Base-by-base conservation (phyloP, 2,888 invertebrate genomes). In the Oscheius sp. region DNA sequence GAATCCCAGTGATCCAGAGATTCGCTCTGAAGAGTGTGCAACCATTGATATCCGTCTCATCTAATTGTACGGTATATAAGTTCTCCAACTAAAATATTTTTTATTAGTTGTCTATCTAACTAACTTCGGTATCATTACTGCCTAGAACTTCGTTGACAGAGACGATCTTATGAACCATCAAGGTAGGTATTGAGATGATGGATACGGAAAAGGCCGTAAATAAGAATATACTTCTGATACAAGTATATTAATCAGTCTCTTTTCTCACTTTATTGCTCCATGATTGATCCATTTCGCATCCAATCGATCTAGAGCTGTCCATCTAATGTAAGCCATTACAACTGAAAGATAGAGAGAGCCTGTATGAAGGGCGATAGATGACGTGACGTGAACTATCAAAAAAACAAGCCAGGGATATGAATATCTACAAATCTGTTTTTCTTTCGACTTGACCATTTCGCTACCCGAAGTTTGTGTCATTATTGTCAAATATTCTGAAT, bases 1-100 rank as follows among this genome's bases (percentile, higher is more conserved):
- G 72, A 49, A 83, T 75, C 9, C 85, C 85, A 9, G 81, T 85
- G 32, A 84, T 69, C 85, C 85, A 85, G 6, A 85, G 71, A 68
- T 84, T 86, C 26, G 81, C 66, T 41, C 82, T 78, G 69, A 83
- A 85, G 24, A 84, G 56, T 6, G 75, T 71, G 49, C 85, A 85
- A 1, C 79, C 80, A 45, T 79, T 74, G 30, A 73, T 73, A 20
- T 70, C 70, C 1, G 69, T 71, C 22, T 77, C 77, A 26, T 77
- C 77, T 30, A 77, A 44, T 47, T 67, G 57, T 2, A 77, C 77
- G 0, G 77, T 77, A 54, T 75, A 77, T 4, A 77, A 50, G 9
- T 72, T 71, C 22, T 68, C 69, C 17, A 73, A 44, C 74, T 77
- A 62, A 14, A 72, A 71, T 28, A n/a, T 14, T 4, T 9, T 22